phyloP scores from a whole-genome alignment of 2,888 invertebrate genomes.

The Malachius bipustulatus region DNA sequence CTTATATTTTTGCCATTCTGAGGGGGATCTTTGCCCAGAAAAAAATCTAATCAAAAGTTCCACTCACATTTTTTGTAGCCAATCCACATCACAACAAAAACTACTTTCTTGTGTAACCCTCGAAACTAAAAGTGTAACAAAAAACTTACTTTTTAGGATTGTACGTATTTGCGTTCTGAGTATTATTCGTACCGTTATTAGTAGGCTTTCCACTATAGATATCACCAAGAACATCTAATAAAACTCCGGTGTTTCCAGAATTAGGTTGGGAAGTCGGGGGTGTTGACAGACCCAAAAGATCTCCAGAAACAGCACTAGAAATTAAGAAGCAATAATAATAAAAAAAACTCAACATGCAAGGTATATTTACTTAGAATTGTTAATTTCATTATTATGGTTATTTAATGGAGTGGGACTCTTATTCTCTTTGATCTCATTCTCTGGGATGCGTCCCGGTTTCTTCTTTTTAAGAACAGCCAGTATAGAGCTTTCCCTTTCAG shows the following conservation, averaged over 20 bases:
- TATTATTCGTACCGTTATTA: constrained; percentile 27
- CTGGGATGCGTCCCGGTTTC: constrained; percentile 89
- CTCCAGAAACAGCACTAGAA: constrained; percentile 47
- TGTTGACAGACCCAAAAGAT: constrained; percentile 78
- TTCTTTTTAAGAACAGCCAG: constrained; percentile 96
- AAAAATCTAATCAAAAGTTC: constrained; percentile 2
- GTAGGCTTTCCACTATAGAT: constrained; percentile 58
- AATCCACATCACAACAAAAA: constrained; percentile 2
- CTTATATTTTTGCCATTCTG: no score
- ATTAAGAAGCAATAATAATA: constrained; percentile 10
- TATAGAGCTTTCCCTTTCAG: constrained; percentile 95
- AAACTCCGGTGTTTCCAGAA: constrained; percentile 57
- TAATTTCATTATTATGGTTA: constrained; percentile 39
- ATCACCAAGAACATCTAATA: constrained; percentile 87
- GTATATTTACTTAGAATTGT: constrained; percentile 35
- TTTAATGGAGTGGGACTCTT: constrained; percentile 57
- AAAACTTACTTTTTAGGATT: constrained; percentile 69
- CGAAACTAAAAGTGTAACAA: constrained; percentile 7
- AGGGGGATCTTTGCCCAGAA: no score
- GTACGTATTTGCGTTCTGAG: constrained; percentile 53
- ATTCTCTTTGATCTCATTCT: constrained; percentile 71
- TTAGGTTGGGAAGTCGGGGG: constrained; percentile 63
- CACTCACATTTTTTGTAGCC: background rate
- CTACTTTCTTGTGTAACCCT: constrained; percentile 5
- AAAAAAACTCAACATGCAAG: background rate